Evolutionary conservation across 1,140 invertebrate species (phyloP), one percentile per base, ranked within the genome.

Genomic region (Wasmannia auropunctata): DNA sequence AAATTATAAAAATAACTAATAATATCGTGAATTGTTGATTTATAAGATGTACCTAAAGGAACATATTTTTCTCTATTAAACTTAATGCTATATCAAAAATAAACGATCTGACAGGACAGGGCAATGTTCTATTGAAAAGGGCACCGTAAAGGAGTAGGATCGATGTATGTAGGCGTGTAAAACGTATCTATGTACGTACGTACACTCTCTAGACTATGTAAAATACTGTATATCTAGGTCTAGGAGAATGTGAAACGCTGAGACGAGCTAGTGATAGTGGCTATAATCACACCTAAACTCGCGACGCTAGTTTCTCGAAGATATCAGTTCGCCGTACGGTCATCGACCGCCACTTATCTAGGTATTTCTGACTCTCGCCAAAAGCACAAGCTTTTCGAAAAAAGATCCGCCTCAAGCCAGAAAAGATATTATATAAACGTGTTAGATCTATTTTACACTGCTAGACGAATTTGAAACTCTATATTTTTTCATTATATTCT

Each of bases 211-310:
- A 86, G 46, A 65, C 84, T 86, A 77, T 85, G 25, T 70, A 43
- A 85, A 56, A 67, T 86, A 79, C 83, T 56, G 65, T 80, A 80
- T 46, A 81, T 88, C 87, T 86, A 88, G 34, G 43, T 77, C 49
- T 87, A 72, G 58, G n/a, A 79, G 49, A 77, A 74, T 65, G 74
- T 79, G n/a, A 67, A 60, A 89, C 49, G 76, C 22, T 67, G 46
- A 49, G 40, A 58, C 19, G 28, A 77, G 56, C 81, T 75, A 54
- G 40, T 62, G 58, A 74, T 72, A 84, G 65, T 34, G 58, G 19
- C 60, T 83, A 89, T 86, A 81, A 84, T 86, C 58, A 43, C 54
- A 56, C 43, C 31, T 69, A 37, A 74, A 67, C 60, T 46, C 46
- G 70, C 28, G 60, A 43, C 25, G 88, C 67, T 87, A 84, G 43